phyloP scores from a whole-genome alignment of 2,113 vertebrate species.

The Calidris pygmaea region DNA sequence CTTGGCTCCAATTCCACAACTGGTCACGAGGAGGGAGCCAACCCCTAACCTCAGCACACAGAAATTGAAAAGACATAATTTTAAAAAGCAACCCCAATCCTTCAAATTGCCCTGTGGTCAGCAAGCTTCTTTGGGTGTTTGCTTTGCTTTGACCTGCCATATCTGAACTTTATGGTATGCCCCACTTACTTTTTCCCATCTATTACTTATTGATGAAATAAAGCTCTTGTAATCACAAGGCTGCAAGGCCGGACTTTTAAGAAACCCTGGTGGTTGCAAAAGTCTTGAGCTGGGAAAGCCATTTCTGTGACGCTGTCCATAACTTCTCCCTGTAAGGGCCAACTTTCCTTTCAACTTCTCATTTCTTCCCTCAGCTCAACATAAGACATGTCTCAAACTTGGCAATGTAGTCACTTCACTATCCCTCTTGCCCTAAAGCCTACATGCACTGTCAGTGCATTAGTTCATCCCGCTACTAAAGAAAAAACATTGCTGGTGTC shows the following conservation, averaged over 20 bases:
- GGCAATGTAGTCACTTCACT: neutral
- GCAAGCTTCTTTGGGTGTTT: neutral
- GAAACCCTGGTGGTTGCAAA: neutral
- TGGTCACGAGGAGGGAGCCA: neutral
- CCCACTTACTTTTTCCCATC: neutral
- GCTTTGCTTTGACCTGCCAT: neutral
- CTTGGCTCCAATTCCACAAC: neutral
- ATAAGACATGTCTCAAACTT: neutral
- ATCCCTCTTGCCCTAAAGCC: neutral
- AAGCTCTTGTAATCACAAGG: neutral
- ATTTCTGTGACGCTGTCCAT: neutral
- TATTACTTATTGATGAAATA: neutral
- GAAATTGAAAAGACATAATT: neutral
- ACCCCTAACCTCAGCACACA: neutral
- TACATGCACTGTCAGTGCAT: neutral
- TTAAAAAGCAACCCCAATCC: neutral
- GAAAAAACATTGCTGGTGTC: neutral
- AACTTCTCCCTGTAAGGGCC: neutral
- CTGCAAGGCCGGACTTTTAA: neutral
- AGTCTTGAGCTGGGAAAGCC: neutral
- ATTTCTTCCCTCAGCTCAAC: neutral
- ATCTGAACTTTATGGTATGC: neutral
- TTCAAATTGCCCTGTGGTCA: neutral
- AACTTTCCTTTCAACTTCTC: constrained; percentile 23
- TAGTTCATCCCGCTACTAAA: neutral